Evolutionary conservation across 2,888 invertebrate species (phyloP).

Genomic region (Brenthis daphne): DNA sequence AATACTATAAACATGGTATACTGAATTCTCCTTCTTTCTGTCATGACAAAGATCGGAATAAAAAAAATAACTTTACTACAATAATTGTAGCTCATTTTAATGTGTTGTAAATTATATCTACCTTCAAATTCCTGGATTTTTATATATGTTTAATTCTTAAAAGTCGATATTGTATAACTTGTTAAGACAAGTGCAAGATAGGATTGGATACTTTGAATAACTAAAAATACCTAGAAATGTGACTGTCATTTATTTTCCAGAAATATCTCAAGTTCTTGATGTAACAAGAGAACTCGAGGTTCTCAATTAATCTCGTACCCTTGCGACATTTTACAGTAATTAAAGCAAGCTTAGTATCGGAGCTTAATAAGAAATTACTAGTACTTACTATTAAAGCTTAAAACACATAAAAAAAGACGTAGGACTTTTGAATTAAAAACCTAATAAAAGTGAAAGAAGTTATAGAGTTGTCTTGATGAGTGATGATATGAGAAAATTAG

Average conservation of each 20-base stretch:
- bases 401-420: too few relatives aligned
- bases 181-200: background rate
- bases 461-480: background rate
- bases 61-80: too few relatives aligned
- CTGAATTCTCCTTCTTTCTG: too few relatives aligned
- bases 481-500: too few relatives aligned
- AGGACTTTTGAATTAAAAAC: too few relatives aligned
- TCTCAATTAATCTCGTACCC: slow-evolving; percentile 18
- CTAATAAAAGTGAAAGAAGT: background rate
- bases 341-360: slow-evolving; percentile 14
- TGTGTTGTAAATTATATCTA: too few relatives aligned
- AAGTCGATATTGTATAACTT: background rate
- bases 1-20: too few relatives aligned
- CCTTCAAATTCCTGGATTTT: too few relatives aligned
- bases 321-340: slow-evolving; percentile 21
- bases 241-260: slow-evolving; percentile 10
- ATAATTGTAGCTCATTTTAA: too few relatives aligned
- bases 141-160: too few relatives aligned
- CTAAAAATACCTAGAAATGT: slow-evolving; percentile 8
- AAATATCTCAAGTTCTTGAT: slow-evolving; percentile 8
- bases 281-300: slow-evolving; percentile 15
- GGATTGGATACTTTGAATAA: background rate
- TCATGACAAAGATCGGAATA: too few relatives aligned
- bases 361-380: slow-evolving; percentile 10
- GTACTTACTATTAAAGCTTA: too few relatives aligned